Base-by-base conservation (phyloP, 2,113 vertebrate species). In the Tretioscincus oriximinensis region DNA sequence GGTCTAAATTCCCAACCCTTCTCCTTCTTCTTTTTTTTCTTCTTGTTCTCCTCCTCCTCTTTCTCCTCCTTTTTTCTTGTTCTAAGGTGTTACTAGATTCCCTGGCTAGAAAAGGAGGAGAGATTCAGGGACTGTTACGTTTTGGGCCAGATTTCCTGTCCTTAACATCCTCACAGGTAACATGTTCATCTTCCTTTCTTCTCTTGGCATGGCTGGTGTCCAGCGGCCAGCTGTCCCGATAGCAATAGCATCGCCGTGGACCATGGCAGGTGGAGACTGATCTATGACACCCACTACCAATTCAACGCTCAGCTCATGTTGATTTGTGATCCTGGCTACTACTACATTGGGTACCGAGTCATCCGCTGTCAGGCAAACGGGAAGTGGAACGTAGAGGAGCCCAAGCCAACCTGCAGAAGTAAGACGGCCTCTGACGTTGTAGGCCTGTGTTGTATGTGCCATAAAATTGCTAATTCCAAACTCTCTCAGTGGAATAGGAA, bases 311-410 rank as follows among this genome's bases (percentile, higher is more conserved):
- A 99, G 84, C 96, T 99, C 77, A 98, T 99, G 97, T 95, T 99
- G 90, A 96, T 97, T 91, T 99, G 98, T 22, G 98, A 99, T 92
- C 98, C 97, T 0, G 98, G 98, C 3, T 99, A 98, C 94, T 98
- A 97, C 95, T 99, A 99, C 93, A 96, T 95, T 0, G 98, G 98
- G 83, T 96, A 97, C 63, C 94, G 98, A 63, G 96, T 99, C 85
- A 98, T 99, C 91, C 94, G 86, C 84, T 99, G 98, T 89, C 97
- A 98, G 90, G 96, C 97, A 85, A 97, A 96, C 21, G 95, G 98
- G 61, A 96, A 92, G 45, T 99, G 98, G 98, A 98, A 97, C 93
- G 96, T 98, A 21, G 96, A 96, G 0, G 90, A 97, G 20, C 97
- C 97, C 1, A 93, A 94, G 63, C 98, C 98, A 1, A 95, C 95